These are phyloP conservation scores for Calcarius ornatus DNA, from an alignment of 2,113 vertebrate species.

Conservation along the genomic window DNA sequence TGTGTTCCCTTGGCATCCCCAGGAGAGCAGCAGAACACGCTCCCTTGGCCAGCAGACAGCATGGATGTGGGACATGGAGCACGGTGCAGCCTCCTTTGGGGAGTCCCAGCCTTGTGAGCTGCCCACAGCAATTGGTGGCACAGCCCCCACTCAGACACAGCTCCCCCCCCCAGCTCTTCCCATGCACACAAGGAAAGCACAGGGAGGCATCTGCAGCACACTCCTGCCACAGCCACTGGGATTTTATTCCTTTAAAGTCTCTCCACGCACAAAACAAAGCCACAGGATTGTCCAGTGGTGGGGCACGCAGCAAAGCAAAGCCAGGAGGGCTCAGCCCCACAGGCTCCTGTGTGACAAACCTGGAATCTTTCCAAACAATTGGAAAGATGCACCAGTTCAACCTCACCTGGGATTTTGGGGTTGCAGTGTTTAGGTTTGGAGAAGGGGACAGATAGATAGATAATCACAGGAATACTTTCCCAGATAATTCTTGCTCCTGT, in stretches of 20 bases:
- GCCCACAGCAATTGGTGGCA: rapidly evolving
- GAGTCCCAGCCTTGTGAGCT: background rate
- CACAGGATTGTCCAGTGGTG: too few species aligned
- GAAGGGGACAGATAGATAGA: background rate
- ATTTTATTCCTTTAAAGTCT: background rate
- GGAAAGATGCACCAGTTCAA: background rate
- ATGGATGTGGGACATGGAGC: background rate
- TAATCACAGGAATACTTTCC: too few species aligned
- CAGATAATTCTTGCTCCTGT: background rate
- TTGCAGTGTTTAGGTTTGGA: background rate
- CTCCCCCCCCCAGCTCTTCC: background rate
- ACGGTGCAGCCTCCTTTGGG: background rate
- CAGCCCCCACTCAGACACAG: rapidly evolving
- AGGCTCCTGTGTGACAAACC: background rate
- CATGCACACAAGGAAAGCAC: rapidly evolving
- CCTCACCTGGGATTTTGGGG: background rate
- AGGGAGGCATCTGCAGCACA: background rate
- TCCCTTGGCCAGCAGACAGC: background rate
- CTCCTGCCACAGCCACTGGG: background rate
- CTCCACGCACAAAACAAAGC: rapidly evolving
- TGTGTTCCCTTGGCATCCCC: rapidly evolving
- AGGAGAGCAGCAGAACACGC: rapidly evolving
- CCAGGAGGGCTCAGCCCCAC: background rate
- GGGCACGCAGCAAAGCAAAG: rapidly evolving
- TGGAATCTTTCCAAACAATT: background rate